These are phyloP conservation scores for Pao palembangensis DNA, from an alignment of 2,113 vertebrate genomes.

Conservation along the genomic window DNA sequence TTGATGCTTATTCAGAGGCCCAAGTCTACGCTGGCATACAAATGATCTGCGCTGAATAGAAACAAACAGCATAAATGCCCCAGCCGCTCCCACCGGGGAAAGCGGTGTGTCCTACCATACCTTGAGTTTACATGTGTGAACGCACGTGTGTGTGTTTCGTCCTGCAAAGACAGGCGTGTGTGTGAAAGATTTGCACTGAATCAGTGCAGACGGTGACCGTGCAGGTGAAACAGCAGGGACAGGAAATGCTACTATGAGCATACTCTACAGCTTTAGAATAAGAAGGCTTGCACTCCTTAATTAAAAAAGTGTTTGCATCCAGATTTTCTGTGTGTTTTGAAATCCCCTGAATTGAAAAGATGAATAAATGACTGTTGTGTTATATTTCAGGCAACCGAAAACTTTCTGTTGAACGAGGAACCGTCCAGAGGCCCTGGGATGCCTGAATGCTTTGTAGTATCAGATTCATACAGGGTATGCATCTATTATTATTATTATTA, in stretches of 20 bases:
- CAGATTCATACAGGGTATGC: slow-evolving; percentile 82
- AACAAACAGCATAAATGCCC: slow-evolving; percentile 67
- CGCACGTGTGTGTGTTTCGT: slow-evolving; percentile 15
- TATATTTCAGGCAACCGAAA: slow-evolving; percentile 78
- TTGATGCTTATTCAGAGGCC: slow-evolving; percentile 66
- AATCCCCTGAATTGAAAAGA: slow-evolving; percentile 27
- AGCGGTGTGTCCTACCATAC: not conserved
- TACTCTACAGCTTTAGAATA: slow-evolving; percentile 38
- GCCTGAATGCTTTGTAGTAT: slow-evolving; percentile 82
- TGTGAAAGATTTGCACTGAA: slow-evolving; percentile 57
- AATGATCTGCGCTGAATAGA: slow-evolving; percentile 74
- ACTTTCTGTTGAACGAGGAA: slow-evolving; percentile 81
- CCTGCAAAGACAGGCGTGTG: not conserved
- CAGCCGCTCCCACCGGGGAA: slow-evolving; percentile 55
- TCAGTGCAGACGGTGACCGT: slow-evolving; percentile 47
- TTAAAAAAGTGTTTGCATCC: not conserved
- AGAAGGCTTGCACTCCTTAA: no score
- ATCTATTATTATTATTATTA: slow-evolving; percentile 34
- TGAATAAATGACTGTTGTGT: slow-evolving; percentile 62
- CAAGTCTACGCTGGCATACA: slow-evolving; percentile 68
- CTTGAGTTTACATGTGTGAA: not conserved
- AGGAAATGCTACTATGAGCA: slow-evolving; percentile 59
- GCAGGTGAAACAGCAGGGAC: slow-evolving; percentile 62
- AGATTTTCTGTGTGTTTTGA: slow-evolving; percentile 28
- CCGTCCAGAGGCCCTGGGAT: slow-evolving; percentile 79